Percentiles rank a stretch among this genome's conserved stretches.
Evolutionary conservation across 2,113 vertebrate species (phyloP).

Genomic region (Galeopterus variegatus): DNA sequence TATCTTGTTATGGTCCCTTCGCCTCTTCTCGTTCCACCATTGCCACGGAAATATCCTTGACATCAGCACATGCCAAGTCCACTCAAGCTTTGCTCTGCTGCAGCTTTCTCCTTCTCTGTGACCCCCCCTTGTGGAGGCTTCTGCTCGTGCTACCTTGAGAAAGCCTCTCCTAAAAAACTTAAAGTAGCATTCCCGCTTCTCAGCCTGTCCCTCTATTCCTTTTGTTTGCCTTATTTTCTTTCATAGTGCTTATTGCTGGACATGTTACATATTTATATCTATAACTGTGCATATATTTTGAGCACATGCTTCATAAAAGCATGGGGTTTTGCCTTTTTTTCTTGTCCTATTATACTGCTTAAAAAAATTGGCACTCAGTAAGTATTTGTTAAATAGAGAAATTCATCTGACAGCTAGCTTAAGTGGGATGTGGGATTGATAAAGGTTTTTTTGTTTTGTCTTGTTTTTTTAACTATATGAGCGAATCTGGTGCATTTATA

Average conservation of each 20-base stretch:
- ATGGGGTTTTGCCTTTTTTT: not conserved
- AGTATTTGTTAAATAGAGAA: rapidly evolving
- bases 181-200: rapidly evolving
- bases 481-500: rapidly evolving
- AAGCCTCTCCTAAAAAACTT: not conserved
- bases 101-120: not conserved
- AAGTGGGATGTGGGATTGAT: not conserved
- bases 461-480: not conserved
- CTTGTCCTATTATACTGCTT: not conserved
- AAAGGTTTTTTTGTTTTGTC: not conserved
- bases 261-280: rapidly evolving
- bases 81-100: not conserved
- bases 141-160: not conserved
- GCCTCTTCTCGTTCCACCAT: rapidly evolving
- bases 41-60: no score
- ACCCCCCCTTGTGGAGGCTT: not conserved
- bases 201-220: rapidly evolving
- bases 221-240: rapidly evolving
- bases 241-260: rapidly evolving
- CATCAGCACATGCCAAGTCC: rapidly evolving
- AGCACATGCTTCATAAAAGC: rapidly evolving
- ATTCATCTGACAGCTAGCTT: not conserved
- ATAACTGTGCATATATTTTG: rapidly evolving
- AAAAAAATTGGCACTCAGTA: not conserved
- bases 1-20: not conserved